Conservation (phyloP, 2,888 invertebrate species). For the Adelphocoris suturalis region DNA sequence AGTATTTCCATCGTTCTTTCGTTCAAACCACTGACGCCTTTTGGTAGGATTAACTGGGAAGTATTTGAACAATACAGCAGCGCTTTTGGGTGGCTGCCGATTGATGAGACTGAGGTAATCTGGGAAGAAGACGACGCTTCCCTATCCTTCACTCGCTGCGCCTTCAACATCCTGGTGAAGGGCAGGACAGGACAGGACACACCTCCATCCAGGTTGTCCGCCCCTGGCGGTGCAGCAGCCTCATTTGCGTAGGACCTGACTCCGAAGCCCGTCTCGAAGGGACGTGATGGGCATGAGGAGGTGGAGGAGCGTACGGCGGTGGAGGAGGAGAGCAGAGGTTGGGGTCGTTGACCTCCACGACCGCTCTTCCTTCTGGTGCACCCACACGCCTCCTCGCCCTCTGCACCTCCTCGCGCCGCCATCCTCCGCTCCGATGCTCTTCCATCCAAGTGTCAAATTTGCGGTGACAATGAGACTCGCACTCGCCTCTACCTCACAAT, state of each 20-base stretch:
- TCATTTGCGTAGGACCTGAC: conserved; percentile 62
- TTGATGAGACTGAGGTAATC: too few relatives aligned
- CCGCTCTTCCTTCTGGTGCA: conserved; percentile 46
- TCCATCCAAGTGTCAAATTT: background rate
- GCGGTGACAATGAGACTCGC: too few relatives aligned
- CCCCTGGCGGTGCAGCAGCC: conserved; percentile 52
- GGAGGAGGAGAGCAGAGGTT: background rate
- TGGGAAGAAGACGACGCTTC: too few relatives aligned
- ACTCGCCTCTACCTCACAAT: too few relatives aligned
- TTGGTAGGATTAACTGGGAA: too few relatives aligned
- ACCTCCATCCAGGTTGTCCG: background rate
- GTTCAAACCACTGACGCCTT: too few relatives aligned
- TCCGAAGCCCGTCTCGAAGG: background rate
- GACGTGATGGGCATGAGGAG: background rate
- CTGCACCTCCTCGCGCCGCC: background rate
- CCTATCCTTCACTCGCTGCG: too few relatives aligned
- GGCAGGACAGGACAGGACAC: background rate
- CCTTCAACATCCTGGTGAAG: too few relatives aligned
- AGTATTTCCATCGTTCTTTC: too few relatives aligned
- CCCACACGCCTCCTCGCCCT: conserved; percentile 26
- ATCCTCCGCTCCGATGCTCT: background rate
- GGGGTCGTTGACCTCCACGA: conserved; percentile 12
- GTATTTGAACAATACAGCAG: too few relatives aligned
- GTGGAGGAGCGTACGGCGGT: background rate
- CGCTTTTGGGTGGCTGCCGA: too few relatives aligned